phyloP scores from a whole-genome alignment of 2,888 invertebrate genomes.

The Pemphredon lugubris region DNA sequence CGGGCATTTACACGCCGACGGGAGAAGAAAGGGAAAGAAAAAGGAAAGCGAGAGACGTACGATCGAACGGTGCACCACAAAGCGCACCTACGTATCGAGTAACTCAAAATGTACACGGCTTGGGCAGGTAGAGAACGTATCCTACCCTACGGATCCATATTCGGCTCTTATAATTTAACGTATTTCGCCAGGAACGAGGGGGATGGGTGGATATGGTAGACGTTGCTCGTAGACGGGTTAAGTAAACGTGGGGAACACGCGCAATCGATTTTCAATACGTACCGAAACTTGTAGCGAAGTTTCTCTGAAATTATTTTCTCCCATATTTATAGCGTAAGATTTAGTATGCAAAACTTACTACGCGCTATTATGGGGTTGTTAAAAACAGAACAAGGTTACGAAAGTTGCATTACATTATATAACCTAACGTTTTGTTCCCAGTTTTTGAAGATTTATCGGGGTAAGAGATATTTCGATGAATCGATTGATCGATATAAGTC shows the following conservation, averaged over 20 bases:
- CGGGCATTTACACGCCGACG: background rate
- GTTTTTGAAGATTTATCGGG: too few species aligned
- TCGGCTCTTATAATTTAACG: background rate
- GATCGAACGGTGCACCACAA: background rate
- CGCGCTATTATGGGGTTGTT: too few species aligned
- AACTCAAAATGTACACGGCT: conserved; percentile 46
- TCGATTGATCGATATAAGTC: too few species aligned
- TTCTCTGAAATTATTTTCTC: too few species aligned
- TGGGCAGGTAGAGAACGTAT: conserved; percentile 2
- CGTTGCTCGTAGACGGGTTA: background rate
- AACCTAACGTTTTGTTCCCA: too few species aligned
- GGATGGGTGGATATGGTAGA: background rate
- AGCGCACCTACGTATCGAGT: conserved; percentile 27
- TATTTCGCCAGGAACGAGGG: background rate
- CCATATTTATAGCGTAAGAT: too few species aligned
- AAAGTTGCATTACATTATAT: too few species aligned
- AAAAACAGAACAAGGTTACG: too few species aligned
- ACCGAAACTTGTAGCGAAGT: too few species aligned
- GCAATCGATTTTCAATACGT: too few species aligned
- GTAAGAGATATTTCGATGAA: too few species aligned
- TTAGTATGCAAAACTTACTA: too few species aligned
- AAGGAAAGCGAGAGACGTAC: background rate
- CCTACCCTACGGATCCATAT: background rate
- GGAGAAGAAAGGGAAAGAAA: conserved; percentile 1
- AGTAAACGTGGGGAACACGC: background rate